Evolutionary conservation across 2,888 invertebrate genomes (phyloP), one percentile per base, ranked within the genome.

Genomic region (Drosophila greeni): DNA sequence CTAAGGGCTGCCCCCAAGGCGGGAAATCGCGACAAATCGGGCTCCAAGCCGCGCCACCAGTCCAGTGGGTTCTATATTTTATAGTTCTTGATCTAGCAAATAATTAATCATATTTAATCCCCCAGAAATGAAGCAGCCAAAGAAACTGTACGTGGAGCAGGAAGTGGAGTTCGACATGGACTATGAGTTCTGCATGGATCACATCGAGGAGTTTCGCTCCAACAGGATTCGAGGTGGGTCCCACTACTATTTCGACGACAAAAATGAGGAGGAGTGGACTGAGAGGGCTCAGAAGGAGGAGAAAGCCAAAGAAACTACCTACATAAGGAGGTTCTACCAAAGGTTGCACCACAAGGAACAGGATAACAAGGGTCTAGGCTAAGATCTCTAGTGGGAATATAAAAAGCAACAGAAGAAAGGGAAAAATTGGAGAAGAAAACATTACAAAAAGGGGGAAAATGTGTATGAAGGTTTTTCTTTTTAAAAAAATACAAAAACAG

Each of bases 131-230:
- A 45, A 18, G 23, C 2, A 16, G 0, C 14, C 7, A 3, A 36
- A 45, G 0, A 24, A n/a, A 2, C 18, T 24, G 6, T 11, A 3
- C 3, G 2, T 7, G 8, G 23, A 48, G 2, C 34, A 8, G 3
- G 20, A 37, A 1, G 11, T 16, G 9, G 36, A 36, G 0, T n/a
- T 23, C 1, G 76, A 72, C 7, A 20, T 76, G 14, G 79, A 76
- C 34, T 70, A 55, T 7, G 79, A 76, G 18, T 43, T 76, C 7
- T 74, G 76, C 16, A 74, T 76, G 70, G 74, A 79, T 0, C 14
- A 67, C 14, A 79, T 76, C 14, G 37, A 61, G 14, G 66, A 66
- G 6, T 76, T 65, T 20, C 74, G 79, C 0, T 14, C 16, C 2
- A 36, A 72, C 24, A 43, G n/a, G 36, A 14, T 26, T 56, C 52